Conservation (phyloP, 2,888 invertebrate genomes). For the Drosophila eohydei region DNA sequence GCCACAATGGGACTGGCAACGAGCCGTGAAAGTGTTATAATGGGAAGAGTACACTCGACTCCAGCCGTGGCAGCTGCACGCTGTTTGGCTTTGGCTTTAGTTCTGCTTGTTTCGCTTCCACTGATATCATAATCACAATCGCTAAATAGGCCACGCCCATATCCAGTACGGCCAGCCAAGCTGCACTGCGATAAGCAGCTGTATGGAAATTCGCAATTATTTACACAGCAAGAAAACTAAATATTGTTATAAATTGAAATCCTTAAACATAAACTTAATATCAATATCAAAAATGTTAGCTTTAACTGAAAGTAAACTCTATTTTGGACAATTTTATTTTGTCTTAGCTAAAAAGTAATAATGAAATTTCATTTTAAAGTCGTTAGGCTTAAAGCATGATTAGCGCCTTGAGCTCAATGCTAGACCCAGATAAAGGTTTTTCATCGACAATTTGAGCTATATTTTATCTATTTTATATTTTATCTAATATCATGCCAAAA, state of each 20-base stretch:
- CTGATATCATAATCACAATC: conserved; percentile 78
- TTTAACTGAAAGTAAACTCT: not conserved
- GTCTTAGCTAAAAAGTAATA: not conserved
- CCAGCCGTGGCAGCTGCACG: conserved; percentile 17
- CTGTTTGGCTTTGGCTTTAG: conserved; percentile 51
- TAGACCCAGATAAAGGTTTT: not conserved
- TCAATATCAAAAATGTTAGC: not conserved
- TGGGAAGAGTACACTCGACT: conserved; percentile 64
- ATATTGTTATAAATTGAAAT: not conserved
- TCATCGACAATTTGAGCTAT: not conserved
- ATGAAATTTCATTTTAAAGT: not conserved
- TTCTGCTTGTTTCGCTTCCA: conserved; percentile 41
- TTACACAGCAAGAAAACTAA: conserved; percentile 24
- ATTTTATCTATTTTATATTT: not conserved
- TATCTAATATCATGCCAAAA: too few relatives aligned
- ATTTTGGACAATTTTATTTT: not conserved
- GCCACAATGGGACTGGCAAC: conserved; percentile 70
- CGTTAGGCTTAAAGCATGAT: not conserved
- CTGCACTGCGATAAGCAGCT: conserved; percentile 31
- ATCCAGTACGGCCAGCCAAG: conserved; percentile 46
- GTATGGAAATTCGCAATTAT: conserved; percentile 28
- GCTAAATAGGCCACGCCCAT: conserved; percentile 75
- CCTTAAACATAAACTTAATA: not conserved
- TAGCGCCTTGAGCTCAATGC: not conserved
- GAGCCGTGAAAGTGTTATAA: conserved; percentile 85